Percentiles rank a stretch among this genome's conserved stretches.
Evolutionary conservation across 2,113 vertebrate species (phyloP).

Genomic region (Coreoperca whiteheadi): DNA sequence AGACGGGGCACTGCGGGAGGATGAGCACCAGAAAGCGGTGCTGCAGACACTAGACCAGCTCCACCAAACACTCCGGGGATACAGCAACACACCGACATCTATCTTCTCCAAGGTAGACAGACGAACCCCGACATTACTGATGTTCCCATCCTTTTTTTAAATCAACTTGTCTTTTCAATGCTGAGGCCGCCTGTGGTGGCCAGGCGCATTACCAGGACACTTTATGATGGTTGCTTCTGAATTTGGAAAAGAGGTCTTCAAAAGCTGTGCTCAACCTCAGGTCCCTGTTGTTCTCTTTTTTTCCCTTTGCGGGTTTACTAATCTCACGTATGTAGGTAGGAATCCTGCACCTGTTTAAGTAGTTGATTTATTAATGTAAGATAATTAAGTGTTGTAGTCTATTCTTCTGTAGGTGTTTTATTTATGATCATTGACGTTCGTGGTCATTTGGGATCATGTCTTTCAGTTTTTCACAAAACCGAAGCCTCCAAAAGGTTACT

Average conservation of each 20-base stretch:
- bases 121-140: too few relatives aligned
- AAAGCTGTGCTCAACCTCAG: not conserved
- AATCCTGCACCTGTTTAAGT: not conserved
- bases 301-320: too few relatives aligned
- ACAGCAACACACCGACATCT: constrained; percentile 78
- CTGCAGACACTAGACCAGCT: constrained; percentile 80
- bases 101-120: constrained; percentile 79
- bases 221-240: not conserved
- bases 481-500: constrained; percentile 92
- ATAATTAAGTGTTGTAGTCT: not conserved
- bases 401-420: not conserved
- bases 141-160: not conserved
- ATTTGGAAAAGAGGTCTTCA: not conserved
- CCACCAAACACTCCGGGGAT: constrained; percentile 80
- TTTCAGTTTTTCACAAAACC: constrained; percentile 85
- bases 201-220: too few relatives aligned
- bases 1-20: constrained; percentile 77
- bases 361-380: not conserved
- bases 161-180: too few relatives aligned
- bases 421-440: not conserved
- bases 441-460: not conserved
- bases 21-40: constrained; percentile 81
- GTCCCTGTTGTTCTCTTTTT: too few relatives aligned
- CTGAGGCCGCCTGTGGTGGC: too few relatives aligned
- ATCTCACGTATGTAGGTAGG: not conserved